Evolutionary conservation across 2,113 vertebrate genomes (phyloP).

Genomic region (Phalacrocorax aristotelis): DNA sequence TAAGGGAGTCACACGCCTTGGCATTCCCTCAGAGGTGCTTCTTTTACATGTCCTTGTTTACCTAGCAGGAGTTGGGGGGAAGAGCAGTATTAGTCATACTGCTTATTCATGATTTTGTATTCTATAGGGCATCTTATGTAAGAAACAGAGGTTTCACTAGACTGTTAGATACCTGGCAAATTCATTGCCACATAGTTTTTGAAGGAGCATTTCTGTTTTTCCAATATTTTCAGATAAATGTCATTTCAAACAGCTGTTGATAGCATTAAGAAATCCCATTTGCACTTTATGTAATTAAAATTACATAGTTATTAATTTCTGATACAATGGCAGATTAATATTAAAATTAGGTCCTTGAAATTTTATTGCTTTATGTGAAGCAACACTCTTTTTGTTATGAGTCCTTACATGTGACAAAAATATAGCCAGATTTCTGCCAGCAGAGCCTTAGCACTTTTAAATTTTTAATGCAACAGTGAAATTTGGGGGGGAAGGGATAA

Average conservation of each 20-base stretch:
- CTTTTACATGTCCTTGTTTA: slow-evolving; percentile 17
- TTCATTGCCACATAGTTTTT: not conserved
- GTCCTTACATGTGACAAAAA: not conserved
- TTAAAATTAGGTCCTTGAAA: not conserved
- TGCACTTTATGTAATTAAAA: not conserved
- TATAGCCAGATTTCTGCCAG: not conserved
- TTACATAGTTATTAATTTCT: not conserved
- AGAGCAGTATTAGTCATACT: not conserved
- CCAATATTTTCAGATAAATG: not conserved
- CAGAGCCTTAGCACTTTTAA: not conserved
- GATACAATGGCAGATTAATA: not conserved
- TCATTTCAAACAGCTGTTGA: not conserved
- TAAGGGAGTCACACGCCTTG: not conserved
- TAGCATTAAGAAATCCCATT: not conserved
- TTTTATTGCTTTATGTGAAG: not conserved
- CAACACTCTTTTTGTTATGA: not conserved
- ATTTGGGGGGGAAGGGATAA: not conserved
- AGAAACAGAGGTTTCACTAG: not conserved
- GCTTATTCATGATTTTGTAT: not conserved
- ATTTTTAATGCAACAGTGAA: not conserved
- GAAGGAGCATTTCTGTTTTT: not conserved
- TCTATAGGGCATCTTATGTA: not conserved
- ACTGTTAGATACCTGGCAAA: not conserved
- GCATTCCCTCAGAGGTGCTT: not conserved
- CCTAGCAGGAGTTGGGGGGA: not conserved